These are phyloP conservation scores for Pelochelys cantorii DNA, from an alignment of 2,797 vertebrate genomes.

Conservation along the genomic window DNA sequence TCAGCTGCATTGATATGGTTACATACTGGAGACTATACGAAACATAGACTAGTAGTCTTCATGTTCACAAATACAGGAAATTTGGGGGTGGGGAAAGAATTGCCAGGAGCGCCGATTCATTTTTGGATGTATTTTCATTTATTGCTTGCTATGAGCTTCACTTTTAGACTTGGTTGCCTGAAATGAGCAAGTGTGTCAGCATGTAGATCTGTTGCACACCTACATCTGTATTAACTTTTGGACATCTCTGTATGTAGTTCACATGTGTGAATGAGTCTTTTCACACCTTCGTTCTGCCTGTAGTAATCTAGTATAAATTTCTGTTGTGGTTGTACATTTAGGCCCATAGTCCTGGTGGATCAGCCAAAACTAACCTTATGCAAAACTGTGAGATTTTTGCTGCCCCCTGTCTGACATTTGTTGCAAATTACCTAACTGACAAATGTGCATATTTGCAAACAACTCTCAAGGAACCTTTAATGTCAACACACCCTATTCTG, in stretches of 20 bases:
- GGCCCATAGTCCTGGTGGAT: not conserved
- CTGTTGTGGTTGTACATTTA: not conserved
- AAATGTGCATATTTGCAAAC: not conserved
- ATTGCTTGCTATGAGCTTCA: slow-evolving; percentile 28
- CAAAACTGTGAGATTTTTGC: not conserved
- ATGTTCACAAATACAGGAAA: not conserved
- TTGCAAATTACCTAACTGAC: not conserved
- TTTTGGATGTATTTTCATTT: slow-evolving; percentile 25
- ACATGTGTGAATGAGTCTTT: not conserved
- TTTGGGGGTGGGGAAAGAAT: not conserved
- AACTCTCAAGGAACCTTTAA: not conserved
- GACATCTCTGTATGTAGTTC: not conserved
- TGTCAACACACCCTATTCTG: not conserved
- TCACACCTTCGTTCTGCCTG: not conserved
- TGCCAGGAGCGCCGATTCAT: slow-evolving; percentile 55
- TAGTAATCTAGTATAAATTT: not conserved
- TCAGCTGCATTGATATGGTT: slow-evolving; percentile 1
- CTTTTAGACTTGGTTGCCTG: slow-evolving; percentile 42
- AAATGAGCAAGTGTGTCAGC: slow-evolving; percentile 38
- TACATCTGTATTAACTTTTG: slow-evolving; percentile 11
- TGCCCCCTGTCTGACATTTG: not conserved
- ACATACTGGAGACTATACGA: not conserved
- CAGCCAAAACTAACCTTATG: not conserved
- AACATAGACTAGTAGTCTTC: not conserved
- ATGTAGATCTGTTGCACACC: not conserved